Conservation (phyloP, 2,113 vertebrate species). For the Amblyornis subalaris region DNA sequence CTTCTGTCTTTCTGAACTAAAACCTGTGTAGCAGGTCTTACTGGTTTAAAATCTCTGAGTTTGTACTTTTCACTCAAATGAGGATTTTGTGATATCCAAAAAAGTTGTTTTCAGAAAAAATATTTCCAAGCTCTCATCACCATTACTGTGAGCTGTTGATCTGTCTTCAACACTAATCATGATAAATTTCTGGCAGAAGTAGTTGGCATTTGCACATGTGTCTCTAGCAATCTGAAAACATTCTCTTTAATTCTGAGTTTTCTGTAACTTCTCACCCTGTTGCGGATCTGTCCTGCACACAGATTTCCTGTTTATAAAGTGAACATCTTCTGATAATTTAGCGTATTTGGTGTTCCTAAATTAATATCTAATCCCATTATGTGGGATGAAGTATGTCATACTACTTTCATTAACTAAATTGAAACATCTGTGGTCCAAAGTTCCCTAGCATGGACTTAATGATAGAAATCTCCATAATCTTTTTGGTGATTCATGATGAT, state of each 20-base stretch:
- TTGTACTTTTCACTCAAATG: background rate
- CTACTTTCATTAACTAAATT: conserved; percentile 6
- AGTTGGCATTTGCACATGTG: background rate
- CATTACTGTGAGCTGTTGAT: background rate
- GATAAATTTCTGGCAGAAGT: background rate
- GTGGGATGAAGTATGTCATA: conserved; percentile 11
- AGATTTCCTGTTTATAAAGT: background rate
- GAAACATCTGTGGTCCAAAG: background rate
- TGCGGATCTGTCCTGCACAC: background rate
- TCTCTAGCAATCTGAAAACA: background rate
- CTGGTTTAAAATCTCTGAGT: background rate
- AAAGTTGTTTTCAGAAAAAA: background rate
- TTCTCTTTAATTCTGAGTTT: background rate
- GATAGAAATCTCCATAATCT: background rate
- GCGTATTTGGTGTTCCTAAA: background rate
- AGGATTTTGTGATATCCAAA: background rate
- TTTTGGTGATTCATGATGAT: background rate
- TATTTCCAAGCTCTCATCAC: background rate
- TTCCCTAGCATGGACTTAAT: background rate
- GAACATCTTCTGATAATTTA: background rate
- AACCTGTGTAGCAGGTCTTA: background rate
- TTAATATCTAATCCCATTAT: background rate
- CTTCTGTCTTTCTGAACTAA: background rate
- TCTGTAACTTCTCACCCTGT: background rate
- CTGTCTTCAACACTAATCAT: background rate